Evolutionary conservation across 2,888 invertebrate species (phyloP).

Genomic region (Calameuta idolon): DNA sequence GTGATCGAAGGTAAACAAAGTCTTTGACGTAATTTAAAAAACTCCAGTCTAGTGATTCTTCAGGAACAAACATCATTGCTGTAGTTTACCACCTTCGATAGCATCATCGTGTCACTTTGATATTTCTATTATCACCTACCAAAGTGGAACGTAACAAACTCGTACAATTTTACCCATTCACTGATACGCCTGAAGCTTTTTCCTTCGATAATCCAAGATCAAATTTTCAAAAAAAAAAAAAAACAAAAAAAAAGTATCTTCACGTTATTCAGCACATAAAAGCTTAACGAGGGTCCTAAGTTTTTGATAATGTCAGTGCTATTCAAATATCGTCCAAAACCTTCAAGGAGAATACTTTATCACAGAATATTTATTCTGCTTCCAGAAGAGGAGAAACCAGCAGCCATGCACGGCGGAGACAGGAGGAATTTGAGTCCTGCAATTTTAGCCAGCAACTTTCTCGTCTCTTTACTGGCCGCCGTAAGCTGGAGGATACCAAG

Average conservation of each 20-base stretch:
- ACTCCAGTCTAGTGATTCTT: background rate
- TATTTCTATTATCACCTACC: too few species aligned
- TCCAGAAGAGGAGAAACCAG: conserved; percentile 62
- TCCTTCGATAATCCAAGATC: background rate
- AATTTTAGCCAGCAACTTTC: conserved; percentile 63
- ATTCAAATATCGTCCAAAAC: background rate
- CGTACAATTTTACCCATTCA: too few species aligned
- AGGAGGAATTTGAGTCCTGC: conserved; percentile 61
- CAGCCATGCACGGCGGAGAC: conserved; percentile 65
- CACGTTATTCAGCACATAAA: background rate
- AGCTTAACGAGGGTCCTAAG: background rate
- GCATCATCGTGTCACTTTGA: too few species aligned
- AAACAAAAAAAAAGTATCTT: background rate
- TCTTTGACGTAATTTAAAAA: background rate
- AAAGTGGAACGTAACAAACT: too few species aligned
- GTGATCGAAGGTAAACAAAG: conserved; percentile 57
- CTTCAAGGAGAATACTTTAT: background rate
- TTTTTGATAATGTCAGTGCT: background rate
- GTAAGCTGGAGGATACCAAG: conserved; percentile 66
- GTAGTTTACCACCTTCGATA: background rate
- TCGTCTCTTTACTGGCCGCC: conserved; percentile 58
- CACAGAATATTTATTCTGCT: conserved; percentile 14
- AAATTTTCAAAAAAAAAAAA: too few species aligned
- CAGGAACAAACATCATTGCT: background rate
- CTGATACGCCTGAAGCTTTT: background rate